Conservation (phyloP, 2,797 vertebrate genomes). For the Erpetoichthys calabaricus region DNA sequence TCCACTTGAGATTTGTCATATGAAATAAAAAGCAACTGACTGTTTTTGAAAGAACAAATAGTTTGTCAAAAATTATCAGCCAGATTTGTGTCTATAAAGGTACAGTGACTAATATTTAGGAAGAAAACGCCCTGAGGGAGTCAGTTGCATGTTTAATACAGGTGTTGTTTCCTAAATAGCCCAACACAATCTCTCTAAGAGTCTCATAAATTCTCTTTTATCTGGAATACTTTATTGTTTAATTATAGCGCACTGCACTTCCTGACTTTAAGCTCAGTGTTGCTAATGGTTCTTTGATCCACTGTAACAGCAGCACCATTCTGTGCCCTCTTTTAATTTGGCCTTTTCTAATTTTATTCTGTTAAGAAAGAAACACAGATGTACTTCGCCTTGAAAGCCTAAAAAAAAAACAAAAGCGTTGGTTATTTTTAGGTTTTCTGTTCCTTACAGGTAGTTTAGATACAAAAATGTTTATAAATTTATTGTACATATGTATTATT, state of each 20-base stretch:
- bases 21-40: constrained; percentile 18
- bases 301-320: constrained; percentile 5
- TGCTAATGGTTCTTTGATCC: constrained; percentile 21
- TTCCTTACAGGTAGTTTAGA: too few relatives aligned
- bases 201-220: constrained; percentile 24
- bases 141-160: constrained; percentile 26
- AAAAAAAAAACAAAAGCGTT: too few relatives aligned
- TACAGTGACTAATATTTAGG: constrained; percentile 35
- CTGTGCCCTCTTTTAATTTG: too few relatives aligned
- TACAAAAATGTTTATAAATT: too few relatives aligned
- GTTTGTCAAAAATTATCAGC: constrained; percentile 32
- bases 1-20: constrained; percentile 14
- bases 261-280: constrained; percentile 23
- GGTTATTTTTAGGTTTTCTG: too few relatives aligned
- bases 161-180: constrained; percentile 19
- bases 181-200: constrained; percentile 24
- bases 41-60: constrained; percentile 26
- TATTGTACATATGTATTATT: too few relatives aligned
- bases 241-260: constrained; percentile 28
- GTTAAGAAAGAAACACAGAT: too few relatives aligned
- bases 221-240: constrained; percentile 23
- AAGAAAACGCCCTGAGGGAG: constrained; percentile 32
- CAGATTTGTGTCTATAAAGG: constrained; percentile 39
- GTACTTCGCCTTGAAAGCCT: too few relatives aligned
- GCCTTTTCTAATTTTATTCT: too few relatives aligned